A percentile compares a stretch with the other conserved stretches of the same genome.
These are phyloP conservation scores for Actinostola sp. DNA, from an alignment of 92 coral and sea anemone species.

Conservation along the genomic window DNA sequence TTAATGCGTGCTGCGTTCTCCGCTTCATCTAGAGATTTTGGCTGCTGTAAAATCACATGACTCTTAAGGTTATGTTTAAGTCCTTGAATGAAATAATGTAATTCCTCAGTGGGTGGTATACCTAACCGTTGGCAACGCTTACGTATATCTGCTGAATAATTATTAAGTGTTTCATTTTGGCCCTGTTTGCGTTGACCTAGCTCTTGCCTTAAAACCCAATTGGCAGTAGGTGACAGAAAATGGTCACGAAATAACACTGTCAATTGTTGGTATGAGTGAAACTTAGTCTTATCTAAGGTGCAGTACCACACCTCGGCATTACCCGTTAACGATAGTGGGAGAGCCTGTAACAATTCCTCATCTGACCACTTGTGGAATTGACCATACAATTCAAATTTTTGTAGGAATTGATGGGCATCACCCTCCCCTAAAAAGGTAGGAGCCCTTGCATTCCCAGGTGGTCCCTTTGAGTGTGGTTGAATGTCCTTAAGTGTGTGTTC, in stretches of 20 bases:
- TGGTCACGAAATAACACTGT: neutral
- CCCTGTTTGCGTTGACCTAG: conserved; percentile 4
- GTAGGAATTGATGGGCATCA: no score
- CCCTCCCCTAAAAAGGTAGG: no score
- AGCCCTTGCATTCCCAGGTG: no score
- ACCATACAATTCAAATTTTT: no score
- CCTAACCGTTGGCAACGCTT: conserved; percentile 22
- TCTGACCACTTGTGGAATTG: conserved; percentile 5
- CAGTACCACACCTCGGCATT: conserved; percentile 3
- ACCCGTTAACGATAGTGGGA: conserved; percentile 1
- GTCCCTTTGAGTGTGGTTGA: no score
- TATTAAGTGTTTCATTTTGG: neutral
- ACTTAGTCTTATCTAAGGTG: neutral
- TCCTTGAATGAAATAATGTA: conserved; percentile 11
- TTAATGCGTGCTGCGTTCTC: no score
- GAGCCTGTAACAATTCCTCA: neutral
- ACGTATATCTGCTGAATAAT: conserved; percentile 12
- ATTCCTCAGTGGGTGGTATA: conserved; percentile 8
- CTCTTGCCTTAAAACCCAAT: conserved; percentile 29
- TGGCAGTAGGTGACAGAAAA: conserved; percentile 1
- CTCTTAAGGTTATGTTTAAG: no score
- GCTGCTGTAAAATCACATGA: no score
- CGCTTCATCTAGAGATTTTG: no score
- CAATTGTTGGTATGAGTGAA: neutral
- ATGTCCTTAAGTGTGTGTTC: no score